phyloP scores from a whole-genome alignment of 2,113 vertebrate genomes.

The Notarius quadriscutis region DNA sequence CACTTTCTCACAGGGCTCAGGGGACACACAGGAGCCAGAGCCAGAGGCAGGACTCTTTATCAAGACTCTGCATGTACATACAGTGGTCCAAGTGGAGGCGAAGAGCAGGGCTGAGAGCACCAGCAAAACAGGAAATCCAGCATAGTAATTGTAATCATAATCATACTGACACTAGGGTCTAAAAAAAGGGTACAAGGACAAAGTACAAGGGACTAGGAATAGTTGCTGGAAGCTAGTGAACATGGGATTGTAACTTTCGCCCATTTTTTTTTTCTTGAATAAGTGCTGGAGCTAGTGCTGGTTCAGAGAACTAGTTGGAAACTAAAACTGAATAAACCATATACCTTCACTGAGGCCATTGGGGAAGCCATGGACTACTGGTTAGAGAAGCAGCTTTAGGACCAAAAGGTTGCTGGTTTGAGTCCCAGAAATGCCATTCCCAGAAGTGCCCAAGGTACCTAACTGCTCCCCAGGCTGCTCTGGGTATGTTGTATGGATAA shows the following conservation, averaged over 20 bases:
- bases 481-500: no score
- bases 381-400: no score
- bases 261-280: neutral
- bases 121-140: neutral
- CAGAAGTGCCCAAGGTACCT: no score
- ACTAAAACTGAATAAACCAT: neutral
- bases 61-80: neutral
- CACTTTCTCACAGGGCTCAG: neutral
- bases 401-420: no score
- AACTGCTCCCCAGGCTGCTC: no score
- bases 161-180: neutral
- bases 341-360: no score
- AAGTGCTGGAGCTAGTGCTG: neutral
- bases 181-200: neutral
- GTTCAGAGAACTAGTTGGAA: neutral
- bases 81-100: neutral
- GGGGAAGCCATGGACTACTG: no score
- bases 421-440: no score
- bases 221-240: neutral
- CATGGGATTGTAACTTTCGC: neutral
- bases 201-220: neutral
- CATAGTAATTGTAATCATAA: neutral
- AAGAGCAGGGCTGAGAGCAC: neutral
- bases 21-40: slow-evolving; percentile 6
- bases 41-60: slow-evolving; percentile 3